These are phyloP conservation scores for Anseranas semipalmata DNA, from an alignment of 2,113 vertebrate species.

Conservation along the genomic window DNA sequence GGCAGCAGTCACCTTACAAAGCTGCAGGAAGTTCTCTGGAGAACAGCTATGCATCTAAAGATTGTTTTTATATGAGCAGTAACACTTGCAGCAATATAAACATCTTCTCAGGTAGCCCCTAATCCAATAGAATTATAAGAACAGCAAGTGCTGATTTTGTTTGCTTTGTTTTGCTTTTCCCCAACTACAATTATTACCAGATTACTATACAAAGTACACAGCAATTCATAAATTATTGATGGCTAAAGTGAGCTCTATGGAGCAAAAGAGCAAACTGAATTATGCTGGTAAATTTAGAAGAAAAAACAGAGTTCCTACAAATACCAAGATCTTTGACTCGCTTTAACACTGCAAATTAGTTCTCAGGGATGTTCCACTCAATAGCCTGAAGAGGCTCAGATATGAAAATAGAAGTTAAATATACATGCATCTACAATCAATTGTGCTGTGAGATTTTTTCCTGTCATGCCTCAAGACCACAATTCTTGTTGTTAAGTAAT, in stretches of 20 bases:
- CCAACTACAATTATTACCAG: background rate
- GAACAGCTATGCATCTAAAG: background rate
- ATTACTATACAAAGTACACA: background rate
- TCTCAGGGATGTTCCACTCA: background rate
- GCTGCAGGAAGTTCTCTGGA: background rate
- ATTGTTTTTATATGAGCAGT: background rate
- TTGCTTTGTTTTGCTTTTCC: constrained; percentile 4
- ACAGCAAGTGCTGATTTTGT: background rate
- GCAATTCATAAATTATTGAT: background rate
- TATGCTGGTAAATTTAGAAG: background rate
- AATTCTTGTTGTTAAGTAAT: background rate
- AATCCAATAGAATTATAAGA: background rate
- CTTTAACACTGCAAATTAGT: background rate
- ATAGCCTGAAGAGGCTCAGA: background rate
- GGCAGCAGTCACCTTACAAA: background rate
- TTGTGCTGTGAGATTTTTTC: background rate
- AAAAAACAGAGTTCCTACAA: background rate
- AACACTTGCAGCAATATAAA: background rate
- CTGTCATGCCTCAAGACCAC: background rate
- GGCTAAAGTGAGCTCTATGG: background rate
- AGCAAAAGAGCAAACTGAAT: background rate
- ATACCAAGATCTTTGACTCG: background rate
- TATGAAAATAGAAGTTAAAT: background rate
- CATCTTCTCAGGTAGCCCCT: background rate
- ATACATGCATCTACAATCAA: background rate